These are phyloP conservation scores for Cacatua alba DNA, from an alignment of 2,113 vertebrate species.

Conservation along the genomic window DNA sequence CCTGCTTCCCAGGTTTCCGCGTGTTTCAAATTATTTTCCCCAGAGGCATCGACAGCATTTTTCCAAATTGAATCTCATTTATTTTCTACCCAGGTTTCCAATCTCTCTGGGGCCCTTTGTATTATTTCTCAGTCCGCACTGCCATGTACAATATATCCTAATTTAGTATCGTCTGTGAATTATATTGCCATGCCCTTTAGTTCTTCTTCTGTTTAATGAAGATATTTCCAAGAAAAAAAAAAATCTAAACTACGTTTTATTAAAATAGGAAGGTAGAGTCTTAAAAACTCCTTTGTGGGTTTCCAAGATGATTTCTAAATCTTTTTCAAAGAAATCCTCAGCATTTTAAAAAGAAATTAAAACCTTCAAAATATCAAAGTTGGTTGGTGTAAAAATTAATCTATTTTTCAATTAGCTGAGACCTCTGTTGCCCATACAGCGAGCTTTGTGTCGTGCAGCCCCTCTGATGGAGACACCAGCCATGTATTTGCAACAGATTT, in stretches of 20 bases:
- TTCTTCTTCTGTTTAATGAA: slow-evolving; percentile 67
- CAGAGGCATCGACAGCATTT: slow-evolving; percentile 64
- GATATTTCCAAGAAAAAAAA: slow-evolving; percentile 60
- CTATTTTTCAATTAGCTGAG: slow-evolving; percentile 35
- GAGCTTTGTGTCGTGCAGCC: not conserved
- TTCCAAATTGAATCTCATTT: slow-evolving; percentile 74
- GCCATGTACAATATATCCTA: slow-evolving; percentile 61
- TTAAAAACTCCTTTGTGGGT: slow-evolving; percentile 47
- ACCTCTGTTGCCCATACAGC: not conserved
- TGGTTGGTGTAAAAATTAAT: slow-evolving; percentile 13
- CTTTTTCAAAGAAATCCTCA: slow-evolving; percentile 23
- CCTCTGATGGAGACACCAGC: not conserved
- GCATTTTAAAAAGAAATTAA: slow-evolving; percentile 21
- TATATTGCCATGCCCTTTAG: slow-evolving; percentile 64
- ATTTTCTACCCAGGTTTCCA: slow-evolving; percentile 71
- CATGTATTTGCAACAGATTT: not conserved
- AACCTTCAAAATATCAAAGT: not conserved
- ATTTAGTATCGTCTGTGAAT: slow-evolving; percentile 70
- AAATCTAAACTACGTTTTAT: slow-evolving; percentile 45
- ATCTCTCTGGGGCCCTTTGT: slow-evolving; percentile 65
- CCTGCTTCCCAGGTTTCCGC: slow-evolving; percentile 58
- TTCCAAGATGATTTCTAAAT: slow-evolving; percentile 7
- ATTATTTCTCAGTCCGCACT: slow-evolving; percentile 52
- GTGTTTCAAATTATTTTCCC: slow-evolving; percentile 72
- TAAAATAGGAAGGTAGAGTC: slow-evolving; percentile 39